These are phyloP conservation scores for Adelosebastes latens DNA, from an alignment of 2,797 vertebrate genomes.

Conservation along the genomic window DNA sequence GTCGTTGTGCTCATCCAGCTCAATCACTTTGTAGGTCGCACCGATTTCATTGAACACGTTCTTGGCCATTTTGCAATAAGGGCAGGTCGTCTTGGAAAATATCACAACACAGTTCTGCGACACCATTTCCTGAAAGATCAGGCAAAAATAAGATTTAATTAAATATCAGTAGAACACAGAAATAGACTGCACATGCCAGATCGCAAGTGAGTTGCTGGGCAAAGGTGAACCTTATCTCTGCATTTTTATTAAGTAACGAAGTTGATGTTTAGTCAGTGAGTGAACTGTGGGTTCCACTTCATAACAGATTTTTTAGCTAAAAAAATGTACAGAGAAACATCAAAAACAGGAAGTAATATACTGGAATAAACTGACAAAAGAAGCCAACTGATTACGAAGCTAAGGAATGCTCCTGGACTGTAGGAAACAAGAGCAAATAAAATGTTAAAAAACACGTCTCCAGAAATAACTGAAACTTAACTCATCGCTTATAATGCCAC, in stretches of 20 bases:
- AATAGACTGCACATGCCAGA: neutral
- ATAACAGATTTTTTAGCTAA: too few species aligned
- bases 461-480: neutral
- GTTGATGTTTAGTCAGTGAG: neutral
- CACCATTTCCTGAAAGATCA: slow-evolving; percentile 86
- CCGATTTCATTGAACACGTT: slow-evolving; percentile 91
- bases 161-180: neutral
- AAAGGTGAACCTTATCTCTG: neutral
- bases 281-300: neutral
- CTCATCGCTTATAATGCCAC: neutral
- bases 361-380: neutral
- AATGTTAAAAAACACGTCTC: rapidly evolving
- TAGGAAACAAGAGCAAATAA: neutral
- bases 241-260: neutral
- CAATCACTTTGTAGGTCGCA: slow-evolving; percentile 88
- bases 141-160: neutral
- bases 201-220: neutral
- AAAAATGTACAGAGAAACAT: neutral
- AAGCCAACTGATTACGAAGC: neutral
- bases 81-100: slow-evolving; percentile 96
- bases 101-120: slow-evolving; percentile 95
- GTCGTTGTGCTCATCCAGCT: slow-evolving; percentile 89
- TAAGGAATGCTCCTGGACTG: neutral
- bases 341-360: neutral
- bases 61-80: slow-evolving; percentile 95